Evolutionary conservation across 2,113 vertebrate genomes (phyloP), one percentile per base, ranked within the genome.

Genomic region (Orycteropus afer): DNA sequence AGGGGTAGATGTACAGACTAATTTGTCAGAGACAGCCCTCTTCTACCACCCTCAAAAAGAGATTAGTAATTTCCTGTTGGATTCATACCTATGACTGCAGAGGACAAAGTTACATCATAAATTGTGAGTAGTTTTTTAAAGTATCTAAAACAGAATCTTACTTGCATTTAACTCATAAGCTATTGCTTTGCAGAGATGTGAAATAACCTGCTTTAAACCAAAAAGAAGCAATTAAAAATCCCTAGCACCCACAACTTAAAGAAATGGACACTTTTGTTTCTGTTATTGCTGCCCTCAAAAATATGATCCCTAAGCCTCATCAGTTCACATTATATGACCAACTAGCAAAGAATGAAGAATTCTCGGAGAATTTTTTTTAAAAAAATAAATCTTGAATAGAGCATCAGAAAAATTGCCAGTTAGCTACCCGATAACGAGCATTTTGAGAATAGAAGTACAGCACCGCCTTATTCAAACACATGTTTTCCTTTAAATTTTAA

Each of bases 401-500:
- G 49, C 95, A 95, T 61, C 5, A 90, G 74, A 86, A 78, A 93
- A 69, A 89, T 37, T 89, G 45, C 49, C 74, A 86, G 18, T 57
- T 73, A 71, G 55, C 47, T 71, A 34, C 37, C 27, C 22, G 45
- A 42, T 37, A 84, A 95, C 25, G 73, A 61, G 63, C 67, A 94
- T 74, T 89, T 34, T 79, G 81, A 92, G 25, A 63, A 55, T 0
- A 82, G 42, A 90, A 67, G 25, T 17, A 51, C 5, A 57, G 76
- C 67, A 77, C 10, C 88, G 37, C 69, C 93, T 90, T 95, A 59
- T 34, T 17, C 34, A 69, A 90, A 90, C 74, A 89, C 1, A 53
- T 59, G 53, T 67, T 96, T 96, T 83, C 86, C 61, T 78, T 65
- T 91, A 55, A 73, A 67, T 7, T 86, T 85, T 55, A 94, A 96